Evolutionary conservation across 2,888 invertebrate species (phyloP), one percentile per base, ranked within the genome.

Genomic region (Syritta pipiens): DNA sequence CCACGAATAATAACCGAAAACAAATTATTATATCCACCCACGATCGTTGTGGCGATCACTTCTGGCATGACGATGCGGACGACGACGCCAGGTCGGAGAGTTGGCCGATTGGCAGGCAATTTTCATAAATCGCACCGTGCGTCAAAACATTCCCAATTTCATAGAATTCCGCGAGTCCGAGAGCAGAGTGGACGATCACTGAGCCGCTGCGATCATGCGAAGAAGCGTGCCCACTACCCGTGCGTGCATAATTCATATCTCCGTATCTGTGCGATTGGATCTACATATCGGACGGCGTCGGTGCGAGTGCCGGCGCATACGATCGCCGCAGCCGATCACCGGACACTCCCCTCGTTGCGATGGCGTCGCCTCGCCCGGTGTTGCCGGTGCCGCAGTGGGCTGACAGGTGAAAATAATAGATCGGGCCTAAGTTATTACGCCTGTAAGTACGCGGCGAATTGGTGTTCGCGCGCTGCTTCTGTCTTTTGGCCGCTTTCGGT

Each of bases 321-420:
- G n/a, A n/a, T n/a, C n/a, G n/a, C n/a, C n/a, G n/a, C n/a, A n/a
- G n/a, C n/a, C n/a, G n/a, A n/a, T n/a, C n/a, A n/a, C n/a, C n/a
- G 17, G 14, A 14, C 65, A 60, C 14, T 67, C 72, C 72, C 55
- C 60, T 53, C 26, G 40, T 32, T 20, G n/a, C n/a, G n/a, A n/a
- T n/a, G n/a, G n/a, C 28, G 48, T 46, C 44, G 37, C n/a, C n/a
- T n/a, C n/a, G n/a, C n/a, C n/a, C 26, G 42, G 60, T 49, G 67
- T 53, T 67, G 77, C 62, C 49, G 60, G 51, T 30, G 2, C n/a
- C n/a, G 40, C 55, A 82, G 83, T 82, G 77, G 83, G 77, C 83
- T 82, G 83, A 83, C 83, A 83, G 83, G 82, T 83, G 83, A 83
- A 83, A 83, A 83, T 83, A 83, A 83, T 83, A 82, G 83, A 81